Evolutionary conservation across 2,888 invertebrate species (phyloP), one percentile per base, ranked within the genome.

Genomic region (Miltochrista miniata): DNA sequence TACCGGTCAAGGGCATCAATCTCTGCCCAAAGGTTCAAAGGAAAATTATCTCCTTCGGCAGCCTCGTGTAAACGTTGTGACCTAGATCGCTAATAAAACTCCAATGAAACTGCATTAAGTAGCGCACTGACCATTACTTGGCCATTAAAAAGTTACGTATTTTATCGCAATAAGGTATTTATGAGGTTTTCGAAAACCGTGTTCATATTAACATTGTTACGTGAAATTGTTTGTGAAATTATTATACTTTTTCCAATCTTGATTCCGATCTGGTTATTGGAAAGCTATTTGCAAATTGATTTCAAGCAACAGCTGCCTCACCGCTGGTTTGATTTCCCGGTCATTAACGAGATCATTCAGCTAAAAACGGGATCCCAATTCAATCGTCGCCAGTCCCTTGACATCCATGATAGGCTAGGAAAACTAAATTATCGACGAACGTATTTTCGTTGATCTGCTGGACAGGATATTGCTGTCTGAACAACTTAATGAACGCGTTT

Each of bases 401-500:
- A 68, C 61, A 44, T 51, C 54, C 42, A 50, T 49, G 61, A 72
- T 72, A 63, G 66, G 64, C 61, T 53, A 51, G 54, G 63, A 65
- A 73, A 80, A 81, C 76, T 59, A 63, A 73, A 73, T 83, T 74
- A 70, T 65, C 57, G 54, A 60, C 55, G 56, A 64, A 59, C 61
- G 54, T 62, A 70, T 60, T 63, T 68, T 64, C 69, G 68, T 64
- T 64, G 68, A 61, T 68, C 62, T 72, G 64, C 63, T 72, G 64
- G 70, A 77, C 79, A 76, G 85, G 87, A 85, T 82, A 86, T 89
- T 84, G 69, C 75, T 61, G 78, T 79, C 80, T 80, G 72, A 67
- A 64, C 61, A 64, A 59, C 53, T 67, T 66, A 67, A 68, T 68
- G 35, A 47, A 61, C 53, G 42, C 46, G 58, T 59, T 63, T 62